Evolutionary conservation across 2,113 vertebrate species (phyloP).

Genomic region (Sminthopsis crassicaudata): DNA sequence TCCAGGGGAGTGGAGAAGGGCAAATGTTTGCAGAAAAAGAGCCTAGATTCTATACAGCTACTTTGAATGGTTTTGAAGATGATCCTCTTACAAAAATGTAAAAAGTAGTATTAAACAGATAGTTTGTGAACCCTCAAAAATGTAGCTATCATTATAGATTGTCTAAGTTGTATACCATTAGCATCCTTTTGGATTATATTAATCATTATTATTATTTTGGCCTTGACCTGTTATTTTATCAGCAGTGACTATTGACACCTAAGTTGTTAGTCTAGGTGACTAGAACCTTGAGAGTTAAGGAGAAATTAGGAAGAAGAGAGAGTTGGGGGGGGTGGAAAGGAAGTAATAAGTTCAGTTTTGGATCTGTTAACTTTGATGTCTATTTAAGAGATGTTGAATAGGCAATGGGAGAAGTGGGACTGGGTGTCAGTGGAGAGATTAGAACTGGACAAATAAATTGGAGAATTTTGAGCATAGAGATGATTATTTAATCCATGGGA

Average conservation of each 20-base stretch:
- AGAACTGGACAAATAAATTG: background rate
- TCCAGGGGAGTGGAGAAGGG: background rate
- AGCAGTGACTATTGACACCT: background rate
- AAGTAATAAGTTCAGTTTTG: background rate
- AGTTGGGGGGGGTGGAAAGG: accelerated
- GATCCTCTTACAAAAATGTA: background rate
- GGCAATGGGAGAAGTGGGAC: background rate
- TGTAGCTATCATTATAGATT: background rate
- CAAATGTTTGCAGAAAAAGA: background rate
- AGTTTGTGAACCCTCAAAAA: background rate
- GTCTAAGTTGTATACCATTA: background rate
- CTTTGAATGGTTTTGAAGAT: background rate
- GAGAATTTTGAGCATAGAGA: background rate
- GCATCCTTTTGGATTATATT: background rate
- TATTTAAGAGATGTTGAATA: background rate
- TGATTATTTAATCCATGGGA: background rate
- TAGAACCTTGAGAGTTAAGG: background rate
- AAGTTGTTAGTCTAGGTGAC: background rate
- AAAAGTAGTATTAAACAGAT: background rate
- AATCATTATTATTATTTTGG: background rate
- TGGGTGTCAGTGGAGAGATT: background rate
- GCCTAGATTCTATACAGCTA: background rate
- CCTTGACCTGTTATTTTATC: background rate
- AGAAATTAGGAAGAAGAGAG: background rate
- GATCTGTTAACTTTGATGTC: background rate